A percentile compares a stretch with the other conserved stretches of the same genome.
These are phyloP conservation scores for Dicerorhinus sumatrensis DNA, from an alignment of 2,113 vertebrate genomes.

Conservation along the genomic window DNA sequence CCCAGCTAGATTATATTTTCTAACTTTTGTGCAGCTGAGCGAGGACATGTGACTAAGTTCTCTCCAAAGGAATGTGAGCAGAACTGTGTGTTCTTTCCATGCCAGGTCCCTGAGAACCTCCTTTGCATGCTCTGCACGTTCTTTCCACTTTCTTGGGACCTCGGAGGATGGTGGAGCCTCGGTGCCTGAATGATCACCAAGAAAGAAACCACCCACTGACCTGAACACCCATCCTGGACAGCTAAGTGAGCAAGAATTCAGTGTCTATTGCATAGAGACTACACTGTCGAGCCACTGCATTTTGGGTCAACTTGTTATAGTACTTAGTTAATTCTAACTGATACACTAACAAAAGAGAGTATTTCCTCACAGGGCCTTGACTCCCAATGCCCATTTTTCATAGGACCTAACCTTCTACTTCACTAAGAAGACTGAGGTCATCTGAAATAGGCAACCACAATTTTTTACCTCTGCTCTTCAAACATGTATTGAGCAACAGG, in stretches of 20 bases:
- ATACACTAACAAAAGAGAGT: neutral
- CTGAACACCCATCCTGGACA: neutral
- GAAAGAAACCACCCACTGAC: neutral
- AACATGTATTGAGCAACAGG: neutral
- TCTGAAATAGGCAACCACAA: neutral
- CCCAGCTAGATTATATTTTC: neutral
- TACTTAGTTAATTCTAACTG: neutral
- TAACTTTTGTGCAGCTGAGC: neutral
- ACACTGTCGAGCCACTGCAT: neutral
- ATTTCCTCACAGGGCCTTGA: neutral
- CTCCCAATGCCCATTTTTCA: neutral
- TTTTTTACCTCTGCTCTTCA: neutral
- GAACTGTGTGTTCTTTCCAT: neutral
- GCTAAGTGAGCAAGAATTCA: neutral
- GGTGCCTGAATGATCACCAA: neutral
- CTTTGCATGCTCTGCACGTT: neutral
- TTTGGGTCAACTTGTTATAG: neutral
- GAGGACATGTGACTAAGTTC: neutral
- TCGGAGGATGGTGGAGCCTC: neutral
- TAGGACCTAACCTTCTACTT: neutral
- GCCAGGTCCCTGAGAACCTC: neutral
- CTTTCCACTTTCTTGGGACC: neutral
- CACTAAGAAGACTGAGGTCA: neutral
- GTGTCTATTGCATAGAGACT: neutral
- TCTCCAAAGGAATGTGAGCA: neutral